phyloP scores from a whole-genome alignment of 2,888 invertebrate species.

The Seira ritae region DNA sequence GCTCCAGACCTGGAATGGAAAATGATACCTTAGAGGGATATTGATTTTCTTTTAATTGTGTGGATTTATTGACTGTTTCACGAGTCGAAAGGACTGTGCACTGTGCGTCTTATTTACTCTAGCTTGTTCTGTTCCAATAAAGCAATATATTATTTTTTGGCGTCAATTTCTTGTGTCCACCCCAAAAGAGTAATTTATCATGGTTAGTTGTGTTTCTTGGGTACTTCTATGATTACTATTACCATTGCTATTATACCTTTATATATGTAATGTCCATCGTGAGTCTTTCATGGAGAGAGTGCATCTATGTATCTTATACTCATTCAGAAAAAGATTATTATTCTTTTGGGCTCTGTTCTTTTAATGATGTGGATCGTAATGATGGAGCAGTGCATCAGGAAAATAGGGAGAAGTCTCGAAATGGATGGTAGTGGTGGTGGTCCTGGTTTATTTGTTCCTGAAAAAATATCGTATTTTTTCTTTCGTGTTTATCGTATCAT shows the following conservation, averaged over 20 bases:
- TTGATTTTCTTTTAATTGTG: constrained; percentile 17
- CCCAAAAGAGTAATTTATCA: constrained; percentile 25
- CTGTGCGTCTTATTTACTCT: neutral
- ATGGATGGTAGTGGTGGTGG: constrained; percentile 26
- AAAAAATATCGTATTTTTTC: constrained; percentile 14
- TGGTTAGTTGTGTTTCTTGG: constrained; percentile 30
- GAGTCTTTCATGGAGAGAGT: neutral
- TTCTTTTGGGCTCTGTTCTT: neutral
- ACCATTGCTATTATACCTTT: constrained; percentile 5
- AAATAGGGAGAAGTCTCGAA: constrained; percentile 30
- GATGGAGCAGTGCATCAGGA: neutral
- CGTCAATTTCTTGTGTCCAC: neutral
- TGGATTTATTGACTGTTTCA: neutral
- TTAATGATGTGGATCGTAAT: constrained; percentile 7
- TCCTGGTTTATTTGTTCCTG: constrained; percentile 20
- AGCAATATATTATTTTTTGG: constrained; percentile 11
- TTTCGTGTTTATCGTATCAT: neutral
- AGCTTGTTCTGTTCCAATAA: constrained; percentile 4
- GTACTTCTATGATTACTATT: neutral
- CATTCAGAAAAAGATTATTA: neutral
- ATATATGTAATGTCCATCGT: neutral
- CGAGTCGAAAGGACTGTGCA: neutral
- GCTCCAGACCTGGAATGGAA: neutral
- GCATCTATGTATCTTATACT: neutral
- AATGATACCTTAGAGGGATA: neutral